A percentile compares a stretch with the other conserved stretches of the same genome.
Conservation (phyloP, 2,113 vertebrate species). For the Calidris pygmaea region DNA sequence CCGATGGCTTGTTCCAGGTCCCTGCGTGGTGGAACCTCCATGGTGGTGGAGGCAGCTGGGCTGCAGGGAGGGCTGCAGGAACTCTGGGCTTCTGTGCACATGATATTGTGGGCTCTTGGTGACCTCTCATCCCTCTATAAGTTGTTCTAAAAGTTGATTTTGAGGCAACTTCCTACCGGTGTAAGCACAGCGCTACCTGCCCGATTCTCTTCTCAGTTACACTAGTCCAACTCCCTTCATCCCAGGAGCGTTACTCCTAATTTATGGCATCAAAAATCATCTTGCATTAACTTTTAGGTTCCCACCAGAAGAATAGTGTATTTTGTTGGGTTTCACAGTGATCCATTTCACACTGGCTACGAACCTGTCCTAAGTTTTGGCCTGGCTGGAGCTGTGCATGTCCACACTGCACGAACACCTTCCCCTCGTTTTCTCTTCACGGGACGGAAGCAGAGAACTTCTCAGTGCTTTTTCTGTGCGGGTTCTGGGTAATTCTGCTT, state of each 20-base stretch:
- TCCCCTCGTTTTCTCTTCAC: fast-evolving
- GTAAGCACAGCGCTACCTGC: fast-evolving
- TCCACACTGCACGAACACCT: fast-evolving
- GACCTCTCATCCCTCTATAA: fast-evolving
- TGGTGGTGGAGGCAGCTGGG: background rate
- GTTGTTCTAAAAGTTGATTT: background rate
- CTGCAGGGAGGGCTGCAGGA: background rate
- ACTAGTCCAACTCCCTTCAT: background rate
- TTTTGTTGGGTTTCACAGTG: background rate
- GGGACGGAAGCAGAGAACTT: background rate
- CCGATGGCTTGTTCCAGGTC: fast-evolving
- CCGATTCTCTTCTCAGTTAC: background rate
- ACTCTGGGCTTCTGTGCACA: fast-evolving
- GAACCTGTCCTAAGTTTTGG: fast-evolving
- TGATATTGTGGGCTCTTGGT: fast-evolving
- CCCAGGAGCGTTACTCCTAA: background rate
- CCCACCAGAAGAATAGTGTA: background rate
- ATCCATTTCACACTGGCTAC: fast-evolving
- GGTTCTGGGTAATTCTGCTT: background rate
- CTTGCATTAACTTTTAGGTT: fast-evolving
- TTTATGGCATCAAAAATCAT: background rate
- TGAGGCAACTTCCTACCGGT: too few species aligned
- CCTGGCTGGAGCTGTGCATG: background rate
- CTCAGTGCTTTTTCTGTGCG: fast-evolving
- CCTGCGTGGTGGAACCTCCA: fast-evolving